Base-by-base conservation (phyloP, 2,797 vertebrate genomes). In the Notolepis coatsorum region DNA sequence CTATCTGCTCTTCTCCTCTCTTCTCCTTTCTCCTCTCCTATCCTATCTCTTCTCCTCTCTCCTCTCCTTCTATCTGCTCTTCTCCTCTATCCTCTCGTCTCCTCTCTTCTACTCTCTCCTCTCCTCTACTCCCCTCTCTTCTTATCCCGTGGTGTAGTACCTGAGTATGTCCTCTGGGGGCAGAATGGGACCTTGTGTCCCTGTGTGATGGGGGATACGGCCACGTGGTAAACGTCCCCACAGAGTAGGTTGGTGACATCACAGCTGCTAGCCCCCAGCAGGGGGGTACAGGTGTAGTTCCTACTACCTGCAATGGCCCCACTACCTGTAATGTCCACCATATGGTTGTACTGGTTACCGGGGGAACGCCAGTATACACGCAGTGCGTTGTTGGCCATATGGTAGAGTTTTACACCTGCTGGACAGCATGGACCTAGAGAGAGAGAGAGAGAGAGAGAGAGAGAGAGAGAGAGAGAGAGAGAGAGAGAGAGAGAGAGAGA, bases 341-440 rank as follows among this genome's bases (percentile, higher is more conserved):
- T 79, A 77, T 94, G 93, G 69, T 76, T 91, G 47, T 85, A 79
- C 8, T 51, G 77, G 65, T 83, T 59, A 48, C 77, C 81, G 3
- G 89, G 62, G 30, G 88, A 84, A 66, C 68, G 85, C 97, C 97
- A 98, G 77, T 90, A 77, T 17, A 98, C 90, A 17, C 93, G 87
- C 73, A 97, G 79, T 2, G 93, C 87, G 7, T 92, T 94, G 52
- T 68, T 86, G n/a, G 83, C 54, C 41, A 91, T 72, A 60, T 86
- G 86, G 15, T 95, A 96, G 3, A 97, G 86, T 65, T 93, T 93
- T 61, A 98, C 92, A 0, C 94, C 93, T 31, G 92, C 93, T 0
- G 96, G 97, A 76, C 97, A 99, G 71, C 97, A 99, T 52, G 91
- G 83, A 82, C 93, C 97, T 99, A 28, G n/a, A n/a, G n/a, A n/a